Evolutionary conservation across 2,797 vertebrate species (phyloP).

Genomic region (Bradypodion ventrale): DNA sequence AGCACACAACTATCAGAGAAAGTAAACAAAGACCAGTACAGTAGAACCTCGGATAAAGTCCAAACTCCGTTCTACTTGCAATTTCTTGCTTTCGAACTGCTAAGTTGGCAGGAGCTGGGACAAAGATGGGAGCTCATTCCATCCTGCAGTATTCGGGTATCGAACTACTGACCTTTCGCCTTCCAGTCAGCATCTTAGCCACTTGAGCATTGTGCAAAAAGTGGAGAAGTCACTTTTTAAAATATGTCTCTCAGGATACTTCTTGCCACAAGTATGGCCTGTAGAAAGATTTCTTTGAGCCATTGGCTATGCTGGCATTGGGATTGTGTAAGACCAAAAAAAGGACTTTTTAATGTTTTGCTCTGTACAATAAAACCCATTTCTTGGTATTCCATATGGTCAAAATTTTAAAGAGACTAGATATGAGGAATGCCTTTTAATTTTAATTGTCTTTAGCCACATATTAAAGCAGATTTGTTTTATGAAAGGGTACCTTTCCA

Average conservation of each 20-base stretch:
- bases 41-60: too few species aligned
- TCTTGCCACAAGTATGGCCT: too few species aligned
- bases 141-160: too few species aligned
- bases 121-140: too few species aligned
- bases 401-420: neutral
- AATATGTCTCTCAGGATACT: neutral
- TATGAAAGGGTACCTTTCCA: conserved; percentile 1
- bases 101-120: too few species aligned
- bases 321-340: neutral
- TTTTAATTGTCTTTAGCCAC: neutral
- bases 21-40: neutral
- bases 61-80: too few species aligned
- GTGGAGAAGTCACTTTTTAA: neutral
- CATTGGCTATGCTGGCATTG: neutral
- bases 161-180: too few species aligned
- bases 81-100: too few species aligned
- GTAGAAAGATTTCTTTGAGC: too few species aligned
- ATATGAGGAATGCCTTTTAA: neutral
- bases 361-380: neutral
- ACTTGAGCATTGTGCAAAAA: neutral
- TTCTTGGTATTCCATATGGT: neutral
- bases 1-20: neutral
- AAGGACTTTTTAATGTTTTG: neutral
- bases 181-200: too few species aligned
- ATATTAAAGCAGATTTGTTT: neutral